These are phyloP conservation scores for Drosophila pachea DNA, from an alignment of 1,140 invertebrate species.

Conservation along the genomic window DNA sequence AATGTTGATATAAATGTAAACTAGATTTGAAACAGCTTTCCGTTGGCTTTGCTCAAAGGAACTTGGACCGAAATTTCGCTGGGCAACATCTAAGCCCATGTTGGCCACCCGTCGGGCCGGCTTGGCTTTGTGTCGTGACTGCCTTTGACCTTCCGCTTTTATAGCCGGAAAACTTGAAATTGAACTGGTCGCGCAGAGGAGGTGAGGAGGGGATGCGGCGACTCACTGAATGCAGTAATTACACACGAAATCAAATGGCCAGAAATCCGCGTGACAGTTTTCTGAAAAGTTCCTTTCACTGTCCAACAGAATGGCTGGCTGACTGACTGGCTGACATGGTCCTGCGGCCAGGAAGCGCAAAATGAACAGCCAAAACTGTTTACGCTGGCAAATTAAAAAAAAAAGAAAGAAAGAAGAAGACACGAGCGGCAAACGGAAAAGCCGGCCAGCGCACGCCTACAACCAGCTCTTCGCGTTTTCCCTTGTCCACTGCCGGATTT, in stretches of 20 bases:
- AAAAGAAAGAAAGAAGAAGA: no score
- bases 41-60: no score
- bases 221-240: constrained; percentile 52
- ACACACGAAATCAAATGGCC: constrained; percentile 70
- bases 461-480: constrained; percentile 4
- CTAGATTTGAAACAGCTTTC: no score
- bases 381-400: constrained; percentile 46
- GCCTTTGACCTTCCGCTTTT: constrained; percentile 57
- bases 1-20: no score
- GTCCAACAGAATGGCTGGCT: constrained; percentile 13
- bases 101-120: constrained; percentile 1
- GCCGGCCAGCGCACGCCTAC: constrained; percentile 18
- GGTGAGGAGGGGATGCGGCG: constrained; percentile 3
- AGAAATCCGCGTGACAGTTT: constrained; percentile 68
- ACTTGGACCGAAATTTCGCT: no score
- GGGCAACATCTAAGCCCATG: constrained; percentile 9
- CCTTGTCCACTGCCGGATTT: constrained; percentile 1
- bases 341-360: constrained; percentile 26
- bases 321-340: constrained; percentile 23
- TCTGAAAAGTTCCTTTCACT: constrained; percentile 59
- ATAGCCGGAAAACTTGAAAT: constrained; percentile 56
- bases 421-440: neutral
- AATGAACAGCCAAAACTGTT: constrained; percentile 38
- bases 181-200: constrained; percentile 42
- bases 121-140: constrained; percentile 44